Conservation (phyloP, 2,888 invertebrate species). For the Gortyna flavago region DNA sequence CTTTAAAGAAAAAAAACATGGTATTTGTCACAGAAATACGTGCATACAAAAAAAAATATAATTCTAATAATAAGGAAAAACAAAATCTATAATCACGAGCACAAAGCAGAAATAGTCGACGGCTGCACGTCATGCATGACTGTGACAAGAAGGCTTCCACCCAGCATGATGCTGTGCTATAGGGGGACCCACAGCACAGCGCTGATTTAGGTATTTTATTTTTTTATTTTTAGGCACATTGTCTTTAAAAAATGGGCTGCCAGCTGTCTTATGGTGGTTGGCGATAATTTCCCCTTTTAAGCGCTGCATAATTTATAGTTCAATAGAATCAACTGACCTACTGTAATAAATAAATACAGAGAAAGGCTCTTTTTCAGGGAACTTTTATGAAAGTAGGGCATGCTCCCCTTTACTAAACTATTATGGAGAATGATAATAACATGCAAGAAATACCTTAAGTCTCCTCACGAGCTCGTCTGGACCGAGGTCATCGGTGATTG, state of each 20-base stretch:
- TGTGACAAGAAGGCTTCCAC: no score
- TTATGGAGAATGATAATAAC: background rate
- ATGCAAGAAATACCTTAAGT: slow-evolving; percentile 92
- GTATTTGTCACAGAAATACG: no score
- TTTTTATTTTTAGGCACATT: background rate
- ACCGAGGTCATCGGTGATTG: slow-evolving; percentile 97
- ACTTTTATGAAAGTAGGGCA: background rate
- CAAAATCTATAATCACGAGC: no score
- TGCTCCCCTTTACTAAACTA: no score
- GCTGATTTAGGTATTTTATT: no score
- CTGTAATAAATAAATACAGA: background rate
- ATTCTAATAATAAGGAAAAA: no score
- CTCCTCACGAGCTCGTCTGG: slow-evolving; percentile 98
- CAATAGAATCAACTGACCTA: background rate
- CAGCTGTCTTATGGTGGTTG: background rate
- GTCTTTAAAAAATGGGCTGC: background rate
- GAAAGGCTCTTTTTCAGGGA: background rate
- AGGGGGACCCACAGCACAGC: no score
- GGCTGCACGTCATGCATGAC: no score
- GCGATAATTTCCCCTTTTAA: background rate
- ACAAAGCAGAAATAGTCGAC: no score
- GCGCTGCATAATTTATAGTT: slow-evolving; percentile 5
- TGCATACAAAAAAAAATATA: no score
- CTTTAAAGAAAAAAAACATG: no score
- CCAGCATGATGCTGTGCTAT: no score